Evolutionary conservation across 2,888 invertebrate genomes (phyloP).

Genomic region (Lydus trimaculatus): DNA sequence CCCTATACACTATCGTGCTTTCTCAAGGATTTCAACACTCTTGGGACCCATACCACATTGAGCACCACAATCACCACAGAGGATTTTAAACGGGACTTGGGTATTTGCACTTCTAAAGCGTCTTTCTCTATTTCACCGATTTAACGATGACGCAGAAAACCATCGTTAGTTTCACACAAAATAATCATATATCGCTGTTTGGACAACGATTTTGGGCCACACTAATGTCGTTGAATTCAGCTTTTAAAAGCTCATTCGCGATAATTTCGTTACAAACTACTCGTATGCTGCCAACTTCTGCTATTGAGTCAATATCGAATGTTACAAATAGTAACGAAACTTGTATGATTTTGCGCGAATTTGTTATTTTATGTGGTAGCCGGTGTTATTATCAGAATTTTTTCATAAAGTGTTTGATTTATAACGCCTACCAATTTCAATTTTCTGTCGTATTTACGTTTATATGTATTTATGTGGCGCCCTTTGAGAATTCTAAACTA

Average conservation of each 20-base stretch:
- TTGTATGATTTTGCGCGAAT: no score
- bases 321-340: no score
- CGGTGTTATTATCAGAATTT: neutral
- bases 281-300: no score
- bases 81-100: conserved; percentile 43
- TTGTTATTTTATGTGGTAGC: no score
- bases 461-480: neutral
- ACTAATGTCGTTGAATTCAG: neutral
- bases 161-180: neutral
- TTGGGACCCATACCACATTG: conserved; percentile 43
- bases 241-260: no score
- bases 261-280: no score
- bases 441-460: neutral
- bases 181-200: neutral
- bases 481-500: neutral
- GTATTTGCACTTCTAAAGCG: neutral
- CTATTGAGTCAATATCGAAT: no score
- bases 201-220: neutral
- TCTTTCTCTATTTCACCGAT: neutral
- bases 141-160: neutral
- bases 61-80: conserved; percentile 47
- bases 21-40: conserved; percentile 37
- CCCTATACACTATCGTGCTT: conserved; percentile 41
- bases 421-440: neutral
- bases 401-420: neutral